Conservation (phyloP, 2,888 invertebrate genomes). For the Spisula subtruncata region DNA sequence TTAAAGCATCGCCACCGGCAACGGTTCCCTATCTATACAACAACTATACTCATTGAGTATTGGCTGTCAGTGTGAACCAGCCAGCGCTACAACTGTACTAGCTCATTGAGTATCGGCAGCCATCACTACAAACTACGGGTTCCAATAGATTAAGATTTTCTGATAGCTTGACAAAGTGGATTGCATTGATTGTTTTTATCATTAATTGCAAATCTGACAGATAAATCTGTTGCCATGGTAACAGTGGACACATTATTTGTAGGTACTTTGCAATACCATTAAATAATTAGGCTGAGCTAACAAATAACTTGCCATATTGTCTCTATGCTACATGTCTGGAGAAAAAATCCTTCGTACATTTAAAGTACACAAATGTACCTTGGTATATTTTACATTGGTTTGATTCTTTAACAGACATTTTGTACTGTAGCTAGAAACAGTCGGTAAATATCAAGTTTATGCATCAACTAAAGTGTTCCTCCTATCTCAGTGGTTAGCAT, state of each 20-base stretch:
- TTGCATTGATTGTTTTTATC: slow-evolving; percentile 71
- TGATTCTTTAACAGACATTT: too few species aligned
- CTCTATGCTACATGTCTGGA: neutral
- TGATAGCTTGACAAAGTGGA: slow-evolving; percentile 60
- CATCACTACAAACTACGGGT: neutral
- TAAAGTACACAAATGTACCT: too few species aligned
- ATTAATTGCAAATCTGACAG: slow-evolving; percentile 69
- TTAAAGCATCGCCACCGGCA: neutral
- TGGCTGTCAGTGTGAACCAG: too few species aligned
- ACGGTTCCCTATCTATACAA: neutral
- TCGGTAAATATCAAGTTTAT: too few species aligned
- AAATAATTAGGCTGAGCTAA: slow-evolving; percentile 43
- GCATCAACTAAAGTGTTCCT: too few species aligned
- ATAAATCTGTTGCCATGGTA: slow-evolving; percentile 67
- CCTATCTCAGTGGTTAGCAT: too few species aligned
- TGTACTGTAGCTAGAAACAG: too few species aligned
- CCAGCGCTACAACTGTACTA: too few species aligned
- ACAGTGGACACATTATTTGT: slow-evolving; percentile 43
- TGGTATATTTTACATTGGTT: too few species aligned
- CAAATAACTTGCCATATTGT: neutral
- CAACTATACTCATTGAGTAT: neutral
- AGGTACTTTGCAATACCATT: slow-evolving; percentile 38
- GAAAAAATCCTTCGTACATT: neutral
- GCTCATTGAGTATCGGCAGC: neutral
- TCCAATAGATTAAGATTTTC: slow-evolving; percentile 59